Evolutionary conservation across 2,113 vertebrate genomes (phyloP).

Genomic region (Colossoma macropomum): DNA sequence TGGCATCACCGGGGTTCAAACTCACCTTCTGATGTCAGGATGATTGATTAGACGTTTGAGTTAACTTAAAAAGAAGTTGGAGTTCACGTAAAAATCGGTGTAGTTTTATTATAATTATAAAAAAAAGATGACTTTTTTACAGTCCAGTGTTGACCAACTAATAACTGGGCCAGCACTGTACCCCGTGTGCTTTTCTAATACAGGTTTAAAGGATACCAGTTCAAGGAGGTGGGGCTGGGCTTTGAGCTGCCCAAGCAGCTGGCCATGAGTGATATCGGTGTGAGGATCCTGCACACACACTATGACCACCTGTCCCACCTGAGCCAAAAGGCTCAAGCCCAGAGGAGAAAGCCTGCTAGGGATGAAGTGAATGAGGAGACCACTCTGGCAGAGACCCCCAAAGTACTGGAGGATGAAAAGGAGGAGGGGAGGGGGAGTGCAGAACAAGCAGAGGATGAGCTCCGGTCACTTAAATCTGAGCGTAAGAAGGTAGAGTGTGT

Average conservation of each 20-base stretch:
- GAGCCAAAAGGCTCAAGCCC: slow-evolving; percentile 22
- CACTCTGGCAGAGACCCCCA: not conserved
- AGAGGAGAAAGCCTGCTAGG: slow-evolving; percentile 8
- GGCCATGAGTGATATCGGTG: slow-evolving; percentile 75
- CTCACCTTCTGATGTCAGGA: too few species aligned
- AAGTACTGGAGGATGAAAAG: slow-evolving; percentile 14
- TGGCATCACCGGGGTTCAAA: too few species aligned
- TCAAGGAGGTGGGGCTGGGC: slow-evolving; percentile 71
- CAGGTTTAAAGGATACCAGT: slow-evolving; percentile 82
- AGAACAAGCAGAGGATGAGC: slow-evolving; percentile 57
- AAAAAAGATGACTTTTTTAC: too few species aligned
- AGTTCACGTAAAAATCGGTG: too few species aligned
- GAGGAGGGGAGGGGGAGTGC: slow-evolving; percentile 37
- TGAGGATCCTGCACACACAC: slow-evolving; percentile 84
- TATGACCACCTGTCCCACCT: slow-evolving; percentile 87
- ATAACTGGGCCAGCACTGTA: too few species aligned
- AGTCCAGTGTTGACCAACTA: too few species aligned
- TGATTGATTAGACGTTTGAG: too few species aligned
- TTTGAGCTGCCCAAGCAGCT: slow-evolving; percentile 86
- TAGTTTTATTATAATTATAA: too few species aligned
- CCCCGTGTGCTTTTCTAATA: not conserved
- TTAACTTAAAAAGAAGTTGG: too few species aligned
- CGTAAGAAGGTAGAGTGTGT: slow-evolving; percentile 60
- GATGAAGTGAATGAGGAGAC: not conserved
- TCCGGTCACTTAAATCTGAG: slow-evolving; percentile 38